Evolutionary conservation across 2,797 vertebrate genomes (phyloP), one percentile per base, ranked within the genome.

Genomic region (Leucoraja ocellata): DNA sequence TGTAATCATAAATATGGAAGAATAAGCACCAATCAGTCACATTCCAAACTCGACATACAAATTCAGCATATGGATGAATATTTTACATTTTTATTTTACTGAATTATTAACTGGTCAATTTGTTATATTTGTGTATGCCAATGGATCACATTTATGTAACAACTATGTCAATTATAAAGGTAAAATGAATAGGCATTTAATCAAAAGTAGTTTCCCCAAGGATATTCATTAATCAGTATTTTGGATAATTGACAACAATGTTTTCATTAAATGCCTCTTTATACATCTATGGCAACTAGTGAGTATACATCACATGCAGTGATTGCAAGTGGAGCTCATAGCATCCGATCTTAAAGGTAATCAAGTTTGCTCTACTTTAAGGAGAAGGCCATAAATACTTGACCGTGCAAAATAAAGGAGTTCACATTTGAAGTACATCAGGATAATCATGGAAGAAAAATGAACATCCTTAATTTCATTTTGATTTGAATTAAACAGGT

Each of bases 31-130:
- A 21, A 84, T 4, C 21, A 28, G 81, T 21, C 79, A 81, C 18
- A 36, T 39, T 81, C 46, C n/a, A 16, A 39, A 54, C 14, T 81
- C 46, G 46, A 81, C 18, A 54, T 39, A 25, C 23, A 54, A 84
- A 4, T 84, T 61, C 54, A 54, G 46, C 6, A 83, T 46, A 7
- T 1, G 54, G 46, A 39, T 46, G 39, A 23, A 84, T 84, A 84
- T 81, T 81, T 81, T 81, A 84, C 46, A 84, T 54, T 54, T 84
- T 84, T 84, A 61, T 84, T 84, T 61, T 83, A 83, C 39, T 83
- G 21, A 83, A 54, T 83, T 83, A 83, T 83, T 71, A 83, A 83
- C 18, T 6, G 32, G 23, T 83, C 46, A 77, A 77, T 58, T 54
- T 83, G 18, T 46, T 18, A 83, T 46, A 83, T 83, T 28, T 58